Conservation (phyloP, 2,113 vertebrate genomes). For the Microtus pennsylvanicus region DNA sequence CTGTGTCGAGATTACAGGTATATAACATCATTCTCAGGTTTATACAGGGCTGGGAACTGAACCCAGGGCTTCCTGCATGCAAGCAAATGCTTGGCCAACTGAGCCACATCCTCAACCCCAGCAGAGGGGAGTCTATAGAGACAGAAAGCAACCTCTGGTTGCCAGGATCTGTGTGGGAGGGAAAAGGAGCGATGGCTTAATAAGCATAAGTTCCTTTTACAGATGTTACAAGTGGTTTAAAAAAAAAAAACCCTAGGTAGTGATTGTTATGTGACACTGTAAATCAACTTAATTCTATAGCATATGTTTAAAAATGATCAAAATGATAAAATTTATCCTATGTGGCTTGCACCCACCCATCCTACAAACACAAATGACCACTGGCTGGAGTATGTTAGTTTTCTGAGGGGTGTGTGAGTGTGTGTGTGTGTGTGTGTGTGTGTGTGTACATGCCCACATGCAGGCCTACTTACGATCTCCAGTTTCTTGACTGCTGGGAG, state of each 20-base stretch:
- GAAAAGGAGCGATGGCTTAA: neutral
- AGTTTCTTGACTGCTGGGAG: neutral
- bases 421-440: neutral
- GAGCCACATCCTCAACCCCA: neutral
- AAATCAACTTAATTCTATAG: neutral
- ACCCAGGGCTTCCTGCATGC: neutral
- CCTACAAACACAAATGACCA: neutral
- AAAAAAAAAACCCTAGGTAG: neutral
- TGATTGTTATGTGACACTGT: too few species aligned
- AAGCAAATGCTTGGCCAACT: too few species aligned
- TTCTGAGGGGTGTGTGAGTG: neutral
- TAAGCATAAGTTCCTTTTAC: neutral
- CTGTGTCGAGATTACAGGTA: neutral
- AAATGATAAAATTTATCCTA: neutral
- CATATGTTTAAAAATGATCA: neutral
- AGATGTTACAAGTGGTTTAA: neutral
- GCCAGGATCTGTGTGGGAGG: neutral
- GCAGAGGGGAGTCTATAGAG: neutral
- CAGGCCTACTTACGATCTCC: neutral
- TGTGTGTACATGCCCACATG: neutral
- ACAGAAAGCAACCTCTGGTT: neutral
- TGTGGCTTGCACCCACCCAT: neutral
- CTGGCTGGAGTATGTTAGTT: neutral
- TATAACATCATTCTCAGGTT: neutral
- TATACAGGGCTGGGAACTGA: neutral